Evolutionary conservation across 2,888 invertebrate genomes (phyloP).

Genomic region (Eurytoma adleriae): DNA sequence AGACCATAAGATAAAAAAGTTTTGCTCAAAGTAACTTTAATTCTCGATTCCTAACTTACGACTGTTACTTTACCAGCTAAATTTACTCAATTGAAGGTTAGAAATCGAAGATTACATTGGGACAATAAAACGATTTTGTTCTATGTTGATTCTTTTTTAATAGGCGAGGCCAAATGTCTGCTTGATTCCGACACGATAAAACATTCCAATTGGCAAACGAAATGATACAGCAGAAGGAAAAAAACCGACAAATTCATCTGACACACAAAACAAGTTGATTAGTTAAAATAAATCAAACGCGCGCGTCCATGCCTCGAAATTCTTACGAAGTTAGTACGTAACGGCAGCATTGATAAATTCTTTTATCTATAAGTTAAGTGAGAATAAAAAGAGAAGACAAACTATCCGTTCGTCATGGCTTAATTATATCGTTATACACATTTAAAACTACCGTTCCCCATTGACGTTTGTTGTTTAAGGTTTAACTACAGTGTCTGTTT

Average conservation of each 20-base stretch:
- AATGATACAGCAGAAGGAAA: neutral
- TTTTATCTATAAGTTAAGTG: constrained; percentile 34
- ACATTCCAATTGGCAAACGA: constrained; percentile 33
- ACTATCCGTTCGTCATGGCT: constrained; percentile 46
- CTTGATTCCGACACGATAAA: constrained; percentile 18
- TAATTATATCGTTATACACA: constrained; percentile 31
- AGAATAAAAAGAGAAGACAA: constrained; percentile 35
- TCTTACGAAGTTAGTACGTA: constrained; percentile 27
- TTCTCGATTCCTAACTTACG: constrained; percentile 19
- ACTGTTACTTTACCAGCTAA: constrained; percentile 30
- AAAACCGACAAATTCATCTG: constrained; percentile 2
- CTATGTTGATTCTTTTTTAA: neutral
- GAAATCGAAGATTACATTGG: neutral
- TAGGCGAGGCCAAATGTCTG: neutral
- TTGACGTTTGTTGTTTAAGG: constrained; percentile 47
- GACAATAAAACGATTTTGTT: constrained; percentile 26
- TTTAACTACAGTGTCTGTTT: constrained; percentile 40
- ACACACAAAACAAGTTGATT: constrained; percentile 20
- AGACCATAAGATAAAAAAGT: neutral
- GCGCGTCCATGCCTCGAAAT: constrained; percentile 7
- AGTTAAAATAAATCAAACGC: neutral
- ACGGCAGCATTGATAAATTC: constrained; percentile 43
- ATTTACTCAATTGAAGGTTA: constrained; percentile 32
- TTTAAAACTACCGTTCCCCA: constrained; percentile 51
- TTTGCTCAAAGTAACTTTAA: constrained; percentile 23